phyloP scores from a whole-genome alignment of 1,140 invertebrate genomes.

The Calephelis virginiensis region DNA sequence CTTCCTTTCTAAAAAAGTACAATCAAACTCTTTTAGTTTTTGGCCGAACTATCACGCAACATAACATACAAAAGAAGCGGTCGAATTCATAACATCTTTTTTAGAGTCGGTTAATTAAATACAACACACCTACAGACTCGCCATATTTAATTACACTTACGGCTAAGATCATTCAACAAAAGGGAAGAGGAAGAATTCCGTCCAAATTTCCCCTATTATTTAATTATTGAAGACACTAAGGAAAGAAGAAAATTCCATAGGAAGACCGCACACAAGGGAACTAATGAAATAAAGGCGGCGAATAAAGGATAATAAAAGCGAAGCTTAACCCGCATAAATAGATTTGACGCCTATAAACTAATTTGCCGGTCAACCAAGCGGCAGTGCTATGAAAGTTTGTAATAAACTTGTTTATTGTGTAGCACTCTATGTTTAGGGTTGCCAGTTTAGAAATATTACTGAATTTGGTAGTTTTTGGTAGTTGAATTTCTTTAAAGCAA shows the following conservation, averaged over 20 bases:
- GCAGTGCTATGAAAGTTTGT: constrained; percentile 14
- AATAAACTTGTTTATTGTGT: constrained; percentile 19
- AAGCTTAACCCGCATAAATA: constrained; percentile 24
- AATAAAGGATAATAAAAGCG: constrained; percentile 31
- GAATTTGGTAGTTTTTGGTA: neutral
- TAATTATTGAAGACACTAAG: constrained; percentile 7
- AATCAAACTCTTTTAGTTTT: too few species aligned
- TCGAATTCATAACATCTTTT: too few species aligned
- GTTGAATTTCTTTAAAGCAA: too few species aligned
- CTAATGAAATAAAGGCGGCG: constrained; percentile 11
- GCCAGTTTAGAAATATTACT: neutral
- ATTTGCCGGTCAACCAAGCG: constrained; percentile 23
- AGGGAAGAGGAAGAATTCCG: neutral
- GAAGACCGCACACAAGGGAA: constrained; percentile 14
- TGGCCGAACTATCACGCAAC: too few species aligned
- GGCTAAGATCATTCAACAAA: neutral
- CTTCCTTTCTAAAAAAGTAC: too few species aligned
- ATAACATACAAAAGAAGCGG: too few species aligned
- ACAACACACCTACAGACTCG: too few species aligned
- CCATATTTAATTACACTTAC: too few species aligned
- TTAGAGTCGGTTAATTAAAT: too few species aligned
- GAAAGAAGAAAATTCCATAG: constrained; percentile 15
- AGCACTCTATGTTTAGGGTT: neutral
- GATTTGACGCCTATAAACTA: constrained; percentile 33
- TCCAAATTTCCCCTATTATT: neutral